Conservation (phyloP, 2,888 invertebrate genomes). For the Orgyia antiqua region DNA sequence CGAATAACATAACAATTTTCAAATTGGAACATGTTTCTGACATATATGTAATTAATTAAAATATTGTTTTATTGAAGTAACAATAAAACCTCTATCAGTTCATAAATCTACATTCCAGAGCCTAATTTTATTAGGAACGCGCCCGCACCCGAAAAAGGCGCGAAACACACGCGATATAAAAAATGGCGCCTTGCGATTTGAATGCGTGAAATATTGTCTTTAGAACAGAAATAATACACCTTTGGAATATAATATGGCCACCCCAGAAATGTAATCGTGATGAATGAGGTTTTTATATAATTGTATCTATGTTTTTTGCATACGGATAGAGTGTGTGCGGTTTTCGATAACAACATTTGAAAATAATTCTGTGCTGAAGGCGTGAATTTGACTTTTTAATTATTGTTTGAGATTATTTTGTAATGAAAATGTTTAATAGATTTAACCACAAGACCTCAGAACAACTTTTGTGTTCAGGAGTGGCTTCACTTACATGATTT, state of each 20-base stretch:
- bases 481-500: no score
- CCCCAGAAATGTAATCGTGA: conserved; percentile 47
- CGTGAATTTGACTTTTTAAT: background rate
- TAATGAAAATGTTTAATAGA: no score
- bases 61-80: background rate
- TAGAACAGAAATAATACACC: conserved; percentile 70
- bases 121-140: conserved; percentile 77
- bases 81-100: conserved; percentile 34
- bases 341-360: conserved; percentile 1
- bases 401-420: no score
- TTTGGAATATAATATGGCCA: conserved; percentile 58
- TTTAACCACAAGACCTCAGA: no score
- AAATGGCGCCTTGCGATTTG: conserved; percentile 74
- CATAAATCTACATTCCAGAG: conserved; percentile 46
- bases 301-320: conserved; percentile 9
- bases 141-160: conserved; percentile 76
- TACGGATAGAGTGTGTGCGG: background rate
- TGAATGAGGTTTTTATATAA: conserved; percentile 34
- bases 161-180: conserved; percentile 79
- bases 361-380: background rate
- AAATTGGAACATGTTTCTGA: no score
- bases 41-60: background rate
- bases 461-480: no score
- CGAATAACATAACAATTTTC: no score
- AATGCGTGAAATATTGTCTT: conserved; percentile 77